Percentiles rank a stretch among this genome's conserved stretches.
phyloP scores from a whole-genome alignment of 2,113 vertebrate species.

The Rhombomys opimus region DNA sequence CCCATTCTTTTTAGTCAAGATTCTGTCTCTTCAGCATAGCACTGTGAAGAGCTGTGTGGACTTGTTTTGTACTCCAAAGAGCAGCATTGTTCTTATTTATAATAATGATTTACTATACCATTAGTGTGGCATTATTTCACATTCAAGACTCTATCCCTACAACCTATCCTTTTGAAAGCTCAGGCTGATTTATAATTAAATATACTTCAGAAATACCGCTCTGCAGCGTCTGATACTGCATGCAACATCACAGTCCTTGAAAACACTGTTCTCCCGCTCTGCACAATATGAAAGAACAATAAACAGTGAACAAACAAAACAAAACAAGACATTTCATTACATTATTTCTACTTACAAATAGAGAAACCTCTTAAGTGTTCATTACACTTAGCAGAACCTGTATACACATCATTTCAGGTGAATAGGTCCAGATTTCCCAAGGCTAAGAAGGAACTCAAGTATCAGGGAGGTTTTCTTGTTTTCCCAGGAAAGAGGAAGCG shows the following conservation, averaged over 20 bases:
- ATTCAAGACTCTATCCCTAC: not conserved
- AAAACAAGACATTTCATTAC: not conserved
- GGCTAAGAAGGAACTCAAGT: not conserved
- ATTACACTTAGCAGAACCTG: not conserved
- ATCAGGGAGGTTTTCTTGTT: not conserved
- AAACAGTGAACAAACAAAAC: not conserved
- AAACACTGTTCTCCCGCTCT: conserved; percentile 34
- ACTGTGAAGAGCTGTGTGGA: not conserved
- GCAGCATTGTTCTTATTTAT: not conserved
- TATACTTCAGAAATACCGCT: conserved; percentile 40
- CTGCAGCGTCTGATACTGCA: conserved; percentile 52
- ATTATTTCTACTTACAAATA: not conserved
- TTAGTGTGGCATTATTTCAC: not conserved
- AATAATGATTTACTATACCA: not conserved
- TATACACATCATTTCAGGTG: not conserved
- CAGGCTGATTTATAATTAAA: conserved; percentile 58
- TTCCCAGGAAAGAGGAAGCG: not conserved
- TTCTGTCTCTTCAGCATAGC: not conserved
- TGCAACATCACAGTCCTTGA: not conserved
- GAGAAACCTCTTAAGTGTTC: not conserved
- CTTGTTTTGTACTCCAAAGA: not conserved
- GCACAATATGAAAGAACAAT: not conserved
- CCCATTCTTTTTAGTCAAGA: not conserved
- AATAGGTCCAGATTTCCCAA: not conserved
- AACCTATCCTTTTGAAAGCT: conserved; percentile 55